Evolutionary conservation across 2,888 invertebrate species (phyloP).

Genomic region (Oxyteleia sp.): DNA sequence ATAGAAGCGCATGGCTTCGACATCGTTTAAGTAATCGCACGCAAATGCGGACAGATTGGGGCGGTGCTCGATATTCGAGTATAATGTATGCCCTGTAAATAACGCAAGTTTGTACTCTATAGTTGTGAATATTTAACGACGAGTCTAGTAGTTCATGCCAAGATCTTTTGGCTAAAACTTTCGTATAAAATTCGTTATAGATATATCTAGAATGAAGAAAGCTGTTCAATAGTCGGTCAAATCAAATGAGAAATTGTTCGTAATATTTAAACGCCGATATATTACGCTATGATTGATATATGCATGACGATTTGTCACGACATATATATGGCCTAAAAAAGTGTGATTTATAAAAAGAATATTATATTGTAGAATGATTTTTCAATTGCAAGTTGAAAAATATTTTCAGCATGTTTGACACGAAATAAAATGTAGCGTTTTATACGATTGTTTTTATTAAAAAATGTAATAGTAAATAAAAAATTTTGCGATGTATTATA

Average conservation of each 20-base stretch:
- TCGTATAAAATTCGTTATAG: constrained; percentile 24
- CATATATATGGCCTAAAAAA: too few species aligned
- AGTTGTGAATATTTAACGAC: constrained; percentile 66
- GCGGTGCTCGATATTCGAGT: constrained; percentile 58
- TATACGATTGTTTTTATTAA: too few species aligned
- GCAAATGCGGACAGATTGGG: constrained; percentile 60
- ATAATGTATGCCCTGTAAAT: constrained; percentile 66
- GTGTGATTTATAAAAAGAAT: too few species aligned
- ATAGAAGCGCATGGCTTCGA: constrained; percentile 54
- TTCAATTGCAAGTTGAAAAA: too few species aligned
- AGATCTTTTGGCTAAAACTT: constrained; percentile 45
- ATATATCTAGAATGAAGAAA: background rate
- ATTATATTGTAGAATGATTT: too few species aligned
- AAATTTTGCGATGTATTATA: too few species aligned
- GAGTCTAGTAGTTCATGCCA: constrained; percentile 42
- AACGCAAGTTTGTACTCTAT: constrained; percentile 61
- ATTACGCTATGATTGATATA: too few species aligned
- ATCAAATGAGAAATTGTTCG: background rate
- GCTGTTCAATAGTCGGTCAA: background rate
- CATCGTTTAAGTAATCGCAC: constrained; percentile 69
- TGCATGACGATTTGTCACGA: too few species aligned
- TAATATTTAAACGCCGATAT: too few species aligned
- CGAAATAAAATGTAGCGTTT: too few species aligned
- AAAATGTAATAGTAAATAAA: too few species aligned
- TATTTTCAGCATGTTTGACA: too few species aligned